Evolutionary conservation across 2,797 vertebrate species (phyloP).

Genomic region (Poecilia picta): DNA sequence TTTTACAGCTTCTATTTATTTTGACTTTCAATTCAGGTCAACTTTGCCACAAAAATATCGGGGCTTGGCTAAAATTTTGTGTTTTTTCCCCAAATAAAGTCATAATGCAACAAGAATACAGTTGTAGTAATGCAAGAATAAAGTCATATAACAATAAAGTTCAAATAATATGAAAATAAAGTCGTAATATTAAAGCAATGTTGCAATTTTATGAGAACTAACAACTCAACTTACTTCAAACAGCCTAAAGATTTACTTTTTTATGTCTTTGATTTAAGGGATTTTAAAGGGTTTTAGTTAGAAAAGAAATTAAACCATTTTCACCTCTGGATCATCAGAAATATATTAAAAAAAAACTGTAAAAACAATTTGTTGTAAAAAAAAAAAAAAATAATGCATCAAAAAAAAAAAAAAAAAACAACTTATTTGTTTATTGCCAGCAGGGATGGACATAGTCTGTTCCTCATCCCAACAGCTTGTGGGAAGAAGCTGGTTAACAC

Average conservation of each 20-base stretch:
- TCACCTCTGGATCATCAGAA: not conserved
- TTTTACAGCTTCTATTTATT: too few species aligned
- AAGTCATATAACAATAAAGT: too few species aligned
- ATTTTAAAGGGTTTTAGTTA: not conserved
- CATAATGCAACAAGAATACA: too few species aligned
- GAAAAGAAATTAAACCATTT: not conserved
- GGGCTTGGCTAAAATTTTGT: too few species aligned
- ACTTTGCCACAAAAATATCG: too few species aligned
- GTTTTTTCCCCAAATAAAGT: too few species aligned
- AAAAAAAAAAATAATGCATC: not conserved
- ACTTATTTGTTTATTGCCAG: not conserved
- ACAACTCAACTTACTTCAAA: not conserved
- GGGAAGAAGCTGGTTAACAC: not conserved
- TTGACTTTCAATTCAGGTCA: too few species aligned
- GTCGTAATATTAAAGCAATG: too few species aligned
- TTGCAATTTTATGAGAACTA: too few species aligned
- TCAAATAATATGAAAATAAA: too few species aligned
- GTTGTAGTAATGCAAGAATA: too few species aligned
- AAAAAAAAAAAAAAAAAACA: not conserved
- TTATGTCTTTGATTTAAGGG: not conserved
- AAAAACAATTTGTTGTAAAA: not conserved
- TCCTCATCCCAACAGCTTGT: constrained; percentile 4
- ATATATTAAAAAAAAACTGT: not conserved
- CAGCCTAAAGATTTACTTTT: not conserved
- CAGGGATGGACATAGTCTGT: not conserved